Percentiles rank a stretch among this genome's conserved stretches.
phyloP scores from a whole-genome alignment of 2,797 vertebrate genomes.

The Ctenopoma multispine region DNA sequence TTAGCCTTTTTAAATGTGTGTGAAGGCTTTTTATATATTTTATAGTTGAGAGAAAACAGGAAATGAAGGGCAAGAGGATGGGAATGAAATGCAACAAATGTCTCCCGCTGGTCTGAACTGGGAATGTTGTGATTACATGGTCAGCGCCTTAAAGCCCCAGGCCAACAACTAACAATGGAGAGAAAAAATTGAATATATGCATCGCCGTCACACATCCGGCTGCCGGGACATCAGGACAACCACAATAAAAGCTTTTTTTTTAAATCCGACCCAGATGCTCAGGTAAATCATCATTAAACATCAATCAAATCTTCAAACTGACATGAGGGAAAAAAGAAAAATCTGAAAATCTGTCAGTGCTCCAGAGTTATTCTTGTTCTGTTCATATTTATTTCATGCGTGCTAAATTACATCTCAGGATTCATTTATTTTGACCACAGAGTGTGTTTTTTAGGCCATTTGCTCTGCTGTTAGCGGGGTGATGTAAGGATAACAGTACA shows the following conservation, averaged over 20 bases:
- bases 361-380: not conserved
- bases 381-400: slow-evolving; percentile 20
- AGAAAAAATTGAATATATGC: not conserved
- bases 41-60: not conserved
- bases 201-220: not conserved
- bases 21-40: not conserved
- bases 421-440: slow-evolving; percentile 34
- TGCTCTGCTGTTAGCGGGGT: slow-evolving; percentile 63
- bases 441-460: slow-evolving; percentile 55
- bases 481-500: slow-evolving; percentile 79
- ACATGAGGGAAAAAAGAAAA: not conserved
- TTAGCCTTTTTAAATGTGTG: not conserved
- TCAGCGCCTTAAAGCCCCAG: not conserved
- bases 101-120: not conserved
- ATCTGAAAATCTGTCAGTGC: not conserved
- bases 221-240: not conserved
- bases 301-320: not conserved
- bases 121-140: slow-evolving; percentile 5
- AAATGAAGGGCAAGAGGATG: slow-evolving; percentile 1
- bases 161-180: not conserved
- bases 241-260: slow-evolving; percentile 6
- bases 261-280: not conserved
- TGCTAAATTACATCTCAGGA: slow-evolving; percentile 31
- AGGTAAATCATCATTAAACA: not conserved
- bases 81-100: slow-evolving; percentile 12